Evolutionary conservation across 2,888 invertebrate genomes (phyloP), one percentile per base, ranked within the genome.

Genomic region (Hoplodrina ambigua): DNA sequence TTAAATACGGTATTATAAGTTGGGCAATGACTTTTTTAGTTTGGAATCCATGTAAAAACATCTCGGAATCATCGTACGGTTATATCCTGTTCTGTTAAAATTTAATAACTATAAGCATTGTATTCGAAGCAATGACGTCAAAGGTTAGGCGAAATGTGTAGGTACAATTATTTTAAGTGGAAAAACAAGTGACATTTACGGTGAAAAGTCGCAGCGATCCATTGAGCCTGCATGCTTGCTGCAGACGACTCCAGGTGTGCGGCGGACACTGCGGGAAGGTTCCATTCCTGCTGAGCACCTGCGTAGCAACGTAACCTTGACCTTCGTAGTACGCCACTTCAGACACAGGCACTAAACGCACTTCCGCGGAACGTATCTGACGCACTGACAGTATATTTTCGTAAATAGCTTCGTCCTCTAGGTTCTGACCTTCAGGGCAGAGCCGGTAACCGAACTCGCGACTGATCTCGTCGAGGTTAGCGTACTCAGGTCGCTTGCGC

Each of bases 191-290:
- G 59, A 85, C 89, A 92, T 92, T 95, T 96, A 96, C 95, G 81
- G 94, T 92, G 79, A 94, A 90, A 30, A 94, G 88, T 67, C 92
- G 89, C 73, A 95, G 85, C 49, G 96, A 96, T 79, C 94, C 95
- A 30, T 93, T 94, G 81, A 90, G 90, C 70, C 94, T 88, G 86
- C 87, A 91, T 41, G 94, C 93, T 57, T 93, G 92, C 88, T 95
- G 96, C 82, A 95, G 88, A 4, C 96, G 91, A 75, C 95, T 94
- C 95, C 95, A 95, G 53, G 96, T 94, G 86, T 94, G 94, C 70
- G 95, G 96, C n/a, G 96, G 93, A 73, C 94, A 95, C 86, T 96
- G 96, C 52, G 96, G 96, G 83, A 96, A 96, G 74, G 96, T 96
- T 61, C 96, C 96, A 81, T 95, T 96, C 82, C 94, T 92, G 87